These are phyloP conservation scores for Phortica magna DNA, from an alignment of 2,888 invertebrate genomes.

Conservation along the genomic window DNA sequence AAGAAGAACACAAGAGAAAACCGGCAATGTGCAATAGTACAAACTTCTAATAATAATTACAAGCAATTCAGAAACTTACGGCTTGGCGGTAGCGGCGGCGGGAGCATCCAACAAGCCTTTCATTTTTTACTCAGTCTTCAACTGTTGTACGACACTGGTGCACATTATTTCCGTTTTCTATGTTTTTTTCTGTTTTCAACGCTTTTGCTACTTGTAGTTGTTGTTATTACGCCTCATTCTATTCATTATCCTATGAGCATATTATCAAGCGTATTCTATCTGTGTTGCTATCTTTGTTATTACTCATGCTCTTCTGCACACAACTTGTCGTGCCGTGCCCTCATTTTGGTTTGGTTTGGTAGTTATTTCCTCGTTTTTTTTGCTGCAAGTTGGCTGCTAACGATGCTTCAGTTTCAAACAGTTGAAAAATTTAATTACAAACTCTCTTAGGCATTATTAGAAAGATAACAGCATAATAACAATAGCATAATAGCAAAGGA, in stretches of 20 bases:
- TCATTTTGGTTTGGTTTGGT: not conserved
- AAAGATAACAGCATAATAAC: conserved; percentile 73
- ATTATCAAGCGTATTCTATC: conserved; percentile 65
- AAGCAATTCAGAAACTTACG: not conserved
- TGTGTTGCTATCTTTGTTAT: conserved; percentile 38
- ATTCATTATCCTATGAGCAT: conserved; percentile 55
- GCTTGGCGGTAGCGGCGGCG: not conserved
- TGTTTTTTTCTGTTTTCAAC: conserved; percentile 64
- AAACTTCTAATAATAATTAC: conserved; percentile 26
- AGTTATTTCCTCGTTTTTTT: not conserved
- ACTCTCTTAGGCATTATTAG: conserved; percentile 74
- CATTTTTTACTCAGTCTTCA: not conserved
- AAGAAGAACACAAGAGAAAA: no score
- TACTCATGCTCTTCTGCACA: not conserved
- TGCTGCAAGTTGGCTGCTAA: conserved; percentile 39
- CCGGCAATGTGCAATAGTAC: not conserved
- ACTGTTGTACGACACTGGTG: not conserved
- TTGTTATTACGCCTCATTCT: conserved; percentile 10
- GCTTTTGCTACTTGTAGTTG: not conserved
- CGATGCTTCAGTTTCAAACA: conserved; percentile 53
- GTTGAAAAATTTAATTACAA: conserved; percentile 70
- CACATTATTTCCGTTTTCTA: conserved; percentile 70
- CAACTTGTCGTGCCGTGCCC: not conserved
- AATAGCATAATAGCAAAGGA: conserved; percentile 45
- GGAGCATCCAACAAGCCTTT: not conserved